Percentiles rank a stretch among this genome's conserved stretches.
phyloP scores from a whole-genome alignment of 2,113 vertebrate species.

The Poicephalus gulielmi region DNA sequence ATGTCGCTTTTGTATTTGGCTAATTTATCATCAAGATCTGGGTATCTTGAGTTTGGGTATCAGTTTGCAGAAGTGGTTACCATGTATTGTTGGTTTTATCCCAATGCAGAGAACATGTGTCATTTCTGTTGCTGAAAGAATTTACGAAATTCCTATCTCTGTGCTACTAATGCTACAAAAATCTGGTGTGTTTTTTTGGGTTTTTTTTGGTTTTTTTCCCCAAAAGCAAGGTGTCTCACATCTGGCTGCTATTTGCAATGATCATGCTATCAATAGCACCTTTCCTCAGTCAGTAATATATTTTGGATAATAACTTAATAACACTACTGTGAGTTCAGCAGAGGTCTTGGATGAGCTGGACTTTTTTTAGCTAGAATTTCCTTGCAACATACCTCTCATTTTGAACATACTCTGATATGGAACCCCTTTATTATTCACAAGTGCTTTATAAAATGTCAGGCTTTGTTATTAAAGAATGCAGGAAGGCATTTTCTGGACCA shows the following conservation, averaged over 20 bases:
- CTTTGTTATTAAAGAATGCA: constrained; percentile 11
- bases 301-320: background rate
- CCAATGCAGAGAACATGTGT: background rate
- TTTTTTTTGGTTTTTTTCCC: background rate
- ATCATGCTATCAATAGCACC: background rate
- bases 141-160: background rate
- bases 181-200: background rate
- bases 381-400: background rate
- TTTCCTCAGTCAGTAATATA: background rate
- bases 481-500: background rate
- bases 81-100: background rate
- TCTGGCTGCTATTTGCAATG: background rate
- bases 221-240: background rate
- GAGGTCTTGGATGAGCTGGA: background rate
- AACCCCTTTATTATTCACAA: background rate
- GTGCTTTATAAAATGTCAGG: background rate
- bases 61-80: background rate
- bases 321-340: background rate
- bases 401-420: background rate
- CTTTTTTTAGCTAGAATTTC: background rate
- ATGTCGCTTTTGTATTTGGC: background rate
- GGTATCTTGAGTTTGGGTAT: background rate
- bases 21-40: background rate
- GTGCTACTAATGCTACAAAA: background rate
- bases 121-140: background rate